Base-by-base conservation (phyloP, 2,797 vertebrate species). In the Limosa lapponica region DNA sequence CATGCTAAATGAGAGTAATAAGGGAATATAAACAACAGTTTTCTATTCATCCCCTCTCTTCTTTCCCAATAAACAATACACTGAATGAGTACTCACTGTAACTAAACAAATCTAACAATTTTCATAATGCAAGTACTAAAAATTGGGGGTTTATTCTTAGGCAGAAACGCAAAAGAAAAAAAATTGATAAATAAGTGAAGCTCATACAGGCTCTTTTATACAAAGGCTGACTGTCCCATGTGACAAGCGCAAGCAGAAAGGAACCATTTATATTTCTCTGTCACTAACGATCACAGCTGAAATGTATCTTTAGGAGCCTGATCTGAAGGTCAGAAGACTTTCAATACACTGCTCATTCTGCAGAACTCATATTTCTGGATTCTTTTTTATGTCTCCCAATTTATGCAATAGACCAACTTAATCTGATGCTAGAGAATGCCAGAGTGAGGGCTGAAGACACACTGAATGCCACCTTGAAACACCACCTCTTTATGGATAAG, bases 231-330 rank as follows among this genome's bases (percentile, higher is more conserved):
- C 75, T 93, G 87, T 89, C 62, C 37, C 77, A 66, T 58, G 79
- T 72, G 34, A 93, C 75, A 88, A 71, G 24, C 1, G 0, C 55
- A 81, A 82, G 78, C 71, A 96, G 57, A 96, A 96, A 94, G 89
- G 43, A 66, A 85, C 73, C 80, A 91, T 94, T 96, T 95, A 95
- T 88, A 88, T 90, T 81, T 81, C 89, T 70, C 64, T 81, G 79
- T 92, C 75, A 72, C n/a, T 32, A 92, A 91, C n/a, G 83, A 88
- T 86, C 90, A 61, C 94, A 88, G 85, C 65, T 91, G 75, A 94
- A 96, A 92, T 37, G 15, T 23, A 93, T 90, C 66, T 87, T 81
- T 64, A 70, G 61, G 34, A 78, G 57, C 25, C 72, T 66, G 48
- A 62, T 48, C 25, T 41, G 16, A 92, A 95, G 69, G 78, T 75